Conservation (phyloP, 2,113 vertebrate species). For the Chionodraco myersi region DNA sequence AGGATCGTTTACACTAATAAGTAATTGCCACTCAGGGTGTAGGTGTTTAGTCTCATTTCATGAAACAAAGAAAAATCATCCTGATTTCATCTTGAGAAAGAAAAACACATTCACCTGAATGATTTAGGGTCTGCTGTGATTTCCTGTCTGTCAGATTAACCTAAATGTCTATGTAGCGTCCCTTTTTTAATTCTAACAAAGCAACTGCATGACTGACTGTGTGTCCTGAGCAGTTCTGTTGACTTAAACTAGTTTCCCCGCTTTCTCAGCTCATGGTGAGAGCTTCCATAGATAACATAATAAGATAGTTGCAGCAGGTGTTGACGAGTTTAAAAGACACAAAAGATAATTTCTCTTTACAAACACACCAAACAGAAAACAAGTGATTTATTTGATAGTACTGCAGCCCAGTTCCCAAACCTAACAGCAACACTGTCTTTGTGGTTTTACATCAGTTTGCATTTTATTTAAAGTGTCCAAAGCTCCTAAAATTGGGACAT, state of each 20-base stretch:
- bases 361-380: neutral
- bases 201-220: conserved; percentile 51
- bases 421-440: conserved; percentile 66
- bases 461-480: neutral
- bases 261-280: neutral
- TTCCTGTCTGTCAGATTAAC: conserved; percentile 24
- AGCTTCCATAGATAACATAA: neutral
- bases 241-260: conserved; percentile 6
- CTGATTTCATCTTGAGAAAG: conserved; percentile 22
- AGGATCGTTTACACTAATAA: conserved; percentile 12
- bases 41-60: conserved; percentile 26
- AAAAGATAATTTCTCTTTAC: neutral
- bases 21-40: neutral
- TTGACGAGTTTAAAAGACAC: neutral
- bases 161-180: conserved; percentile 20
- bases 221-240: conserved; percentile 29
- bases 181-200: conserved; percentile 36
- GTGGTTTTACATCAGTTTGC: conserved; percentile 55
- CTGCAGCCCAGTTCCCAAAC: conserved; percentile 11
- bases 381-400: conserved; percentile 4
- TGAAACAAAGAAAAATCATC: conserved; percentile 42
- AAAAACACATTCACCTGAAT: neutral
- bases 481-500: neutral
- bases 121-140: conserved; percentile 17
- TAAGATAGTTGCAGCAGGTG: neutral